phyloP scores from a whole-genome alignment of 2,113 vertebrate genomes.

The Dicrurus megarhynchus region DNA sequence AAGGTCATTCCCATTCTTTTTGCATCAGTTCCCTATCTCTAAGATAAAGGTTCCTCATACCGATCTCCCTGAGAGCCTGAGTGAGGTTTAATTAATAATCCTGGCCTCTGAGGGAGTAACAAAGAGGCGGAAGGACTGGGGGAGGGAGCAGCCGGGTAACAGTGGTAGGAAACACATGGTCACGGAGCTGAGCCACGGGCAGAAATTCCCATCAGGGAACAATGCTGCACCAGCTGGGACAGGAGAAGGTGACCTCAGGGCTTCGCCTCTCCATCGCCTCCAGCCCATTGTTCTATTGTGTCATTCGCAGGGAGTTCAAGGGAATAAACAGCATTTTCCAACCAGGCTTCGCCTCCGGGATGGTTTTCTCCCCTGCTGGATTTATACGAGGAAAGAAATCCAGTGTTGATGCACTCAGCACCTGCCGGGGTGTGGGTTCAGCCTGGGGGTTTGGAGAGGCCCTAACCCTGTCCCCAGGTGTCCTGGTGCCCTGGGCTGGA shows the following conservation, averaged over 20 bases:
- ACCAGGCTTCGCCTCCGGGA: neutral
- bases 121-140: constrained; percentile 52
- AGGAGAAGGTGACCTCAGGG: constrained; percentile 60
- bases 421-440: neutral
- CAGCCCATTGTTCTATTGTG: constrained; percentile 63
- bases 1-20: neutral
- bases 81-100: constrained; percentile 26
- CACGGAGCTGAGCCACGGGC: neutral
- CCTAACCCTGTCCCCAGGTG: neutral
- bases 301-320: constrained; percentile 28
- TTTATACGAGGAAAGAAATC: neutral
- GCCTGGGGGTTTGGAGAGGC: neutral
- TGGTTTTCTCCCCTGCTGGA: neutral
- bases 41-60: neutral
- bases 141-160: constrained; percentile 48
- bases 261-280: neutral
- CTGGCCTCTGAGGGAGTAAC: neutral
- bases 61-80: neutral
- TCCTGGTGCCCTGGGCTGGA: neutral
- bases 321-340: constrained; percentile 55
- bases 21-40: neutral
- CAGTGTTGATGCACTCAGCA: neutral
- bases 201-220: constrained; percentile 67
- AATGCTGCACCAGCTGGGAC: constrained; percentile 62
- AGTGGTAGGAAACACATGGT: constrained; percentile 60